phyloP scores from a whole-genome alignment of 2,888 invertebrate genomes.

The Idaea biselata region DNA sequence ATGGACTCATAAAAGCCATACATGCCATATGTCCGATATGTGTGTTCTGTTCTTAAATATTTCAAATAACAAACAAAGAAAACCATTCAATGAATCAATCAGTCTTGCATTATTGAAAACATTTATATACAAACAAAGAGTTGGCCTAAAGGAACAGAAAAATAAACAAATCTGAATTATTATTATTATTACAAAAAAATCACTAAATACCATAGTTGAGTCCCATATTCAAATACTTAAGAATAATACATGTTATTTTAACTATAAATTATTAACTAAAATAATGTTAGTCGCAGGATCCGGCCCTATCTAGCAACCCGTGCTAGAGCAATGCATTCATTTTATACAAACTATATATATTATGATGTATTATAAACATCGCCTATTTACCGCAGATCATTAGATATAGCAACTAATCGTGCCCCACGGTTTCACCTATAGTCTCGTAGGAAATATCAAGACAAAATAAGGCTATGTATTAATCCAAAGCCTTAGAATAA shows the following conservation, averaged over 20 bases:
- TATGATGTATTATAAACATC: conserved; percentile 28
- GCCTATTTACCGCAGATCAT: background rate
- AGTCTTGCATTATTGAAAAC: conserved; percentile 66
- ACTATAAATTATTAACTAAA: conserved; percentile 46
- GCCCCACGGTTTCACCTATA: too few species aligned
- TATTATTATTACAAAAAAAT: conserved; percentile 33
- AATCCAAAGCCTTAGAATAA: too few species aligned
- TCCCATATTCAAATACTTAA: conserved; percentile 73
- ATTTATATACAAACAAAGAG: conserved; percentile 70
- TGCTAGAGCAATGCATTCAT: conserved; percentile 52
- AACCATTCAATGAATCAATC: conserved; percentile 66
- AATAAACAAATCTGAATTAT: conserved; percentile 50
- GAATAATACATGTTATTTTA: conserved; percentile 59
- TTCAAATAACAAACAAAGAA: conserved; percentile 27
- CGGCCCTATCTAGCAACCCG: conserved; percentile 70
- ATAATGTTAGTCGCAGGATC: conserved; percentile 60
- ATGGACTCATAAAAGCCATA: too few species aligned
- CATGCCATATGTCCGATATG: too few species aligned
- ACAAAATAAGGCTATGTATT: too few species aligned
- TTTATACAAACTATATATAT: conserved; percentile 61
- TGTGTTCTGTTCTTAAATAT: background rate
- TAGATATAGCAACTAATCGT: background rate
- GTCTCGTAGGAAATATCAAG: too few species aligned
- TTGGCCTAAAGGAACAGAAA: conserved; percentile 47
- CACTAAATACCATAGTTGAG: conserved; percentile 77